Evolutionary conservation across 1,140 invertebrate genomes (phyloP), one percentile per base, ranked within the genome.

Genomic region (Drosophila miranda): DNA sequence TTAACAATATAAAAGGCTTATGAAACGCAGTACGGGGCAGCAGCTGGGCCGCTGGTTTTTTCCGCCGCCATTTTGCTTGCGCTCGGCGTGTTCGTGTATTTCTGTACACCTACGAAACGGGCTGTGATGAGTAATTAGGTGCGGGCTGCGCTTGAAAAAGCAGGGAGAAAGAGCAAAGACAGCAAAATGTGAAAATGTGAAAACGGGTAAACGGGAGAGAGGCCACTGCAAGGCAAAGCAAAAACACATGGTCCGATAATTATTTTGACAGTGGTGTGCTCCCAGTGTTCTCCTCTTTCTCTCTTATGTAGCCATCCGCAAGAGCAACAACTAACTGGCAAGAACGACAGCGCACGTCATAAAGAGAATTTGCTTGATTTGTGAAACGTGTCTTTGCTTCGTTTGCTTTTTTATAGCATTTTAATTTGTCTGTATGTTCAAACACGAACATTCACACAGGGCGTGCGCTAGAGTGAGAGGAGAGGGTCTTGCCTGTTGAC

Each of bases 351-450:
- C 60, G 62, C 60, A 82, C 75, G 82, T 87, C 82, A 87, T 86
- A 86, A 86, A 87, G 81, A 49, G 77, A 86, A 86, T 86, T 87
- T 86, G 83, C 83, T 75, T 87, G 82, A 87, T 87, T 87, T 87
- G 82, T 87, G 83, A 88, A 87, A 87, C 82, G 82, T 87, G 82
- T 87, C 78, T 87, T 87, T 87, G 63, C 62, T 87, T 87, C 82
- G 82, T 87, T 87, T 87, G 83, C 83, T 87, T 76, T 87, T 87
- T 87, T 87, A 87, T 87, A 88, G 82, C 82, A 58, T 87, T 87
- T 87, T 87, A 87, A 87, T 87, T 87, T 87, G 83, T 88, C 82
- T 88, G 78, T 86, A 87, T 86, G 45, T 74, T 63, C 45, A 60
- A 77, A 75, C 81, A 81, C 69, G 81, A 82, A 75, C 51, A 68